phyloP scores from a whole-genome alignment of 2,113 vertebrate species.

The Mesoclemmys tuberculata region DNA sequence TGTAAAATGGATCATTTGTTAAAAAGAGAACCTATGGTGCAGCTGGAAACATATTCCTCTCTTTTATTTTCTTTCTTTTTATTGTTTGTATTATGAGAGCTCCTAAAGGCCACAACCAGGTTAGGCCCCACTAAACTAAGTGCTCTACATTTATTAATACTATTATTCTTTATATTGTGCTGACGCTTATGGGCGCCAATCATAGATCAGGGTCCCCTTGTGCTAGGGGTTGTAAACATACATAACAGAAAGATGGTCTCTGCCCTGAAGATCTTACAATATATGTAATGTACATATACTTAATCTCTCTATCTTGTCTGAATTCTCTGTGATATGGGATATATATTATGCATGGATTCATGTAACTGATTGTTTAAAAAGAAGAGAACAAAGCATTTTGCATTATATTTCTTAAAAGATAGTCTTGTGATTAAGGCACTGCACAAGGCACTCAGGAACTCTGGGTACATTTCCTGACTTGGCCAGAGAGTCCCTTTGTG shows the following conservation, averaged over 20 bases:
- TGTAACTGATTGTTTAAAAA: no score
- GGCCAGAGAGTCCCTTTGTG: accelerated
- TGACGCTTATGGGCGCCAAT: not conserved
- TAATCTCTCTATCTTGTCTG: not conserved
- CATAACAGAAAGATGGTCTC: accelerated
- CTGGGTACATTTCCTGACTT: not conserved
- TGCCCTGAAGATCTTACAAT: not conserved
- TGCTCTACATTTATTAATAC: not conserved
- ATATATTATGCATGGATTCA: not conserved
- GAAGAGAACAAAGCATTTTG: not conserved
- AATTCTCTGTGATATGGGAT: not conserved
- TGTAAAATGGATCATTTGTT: not conserved
- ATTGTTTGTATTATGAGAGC: not conserved
- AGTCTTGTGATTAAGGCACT: not conserved
- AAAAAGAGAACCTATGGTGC: no score
- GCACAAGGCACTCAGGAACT: not conserved
- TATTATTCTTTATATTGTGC: accelerated
- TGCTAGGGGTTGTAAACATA: not conserved
- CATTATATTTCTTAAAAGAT: not conserved
- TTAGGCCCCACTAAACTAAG: not conserved
- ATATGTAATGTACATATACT: not conserved
- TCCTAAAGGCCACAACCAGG: no score
- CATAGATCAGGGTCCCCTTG: not conserved
- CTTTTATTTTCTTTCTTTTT: no score
- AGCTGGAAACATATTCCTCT: no score